Evolutionary conservation across 1,140 invertebrate species (phyloP).

Genomic region (Brachionus rubens): DNA sequence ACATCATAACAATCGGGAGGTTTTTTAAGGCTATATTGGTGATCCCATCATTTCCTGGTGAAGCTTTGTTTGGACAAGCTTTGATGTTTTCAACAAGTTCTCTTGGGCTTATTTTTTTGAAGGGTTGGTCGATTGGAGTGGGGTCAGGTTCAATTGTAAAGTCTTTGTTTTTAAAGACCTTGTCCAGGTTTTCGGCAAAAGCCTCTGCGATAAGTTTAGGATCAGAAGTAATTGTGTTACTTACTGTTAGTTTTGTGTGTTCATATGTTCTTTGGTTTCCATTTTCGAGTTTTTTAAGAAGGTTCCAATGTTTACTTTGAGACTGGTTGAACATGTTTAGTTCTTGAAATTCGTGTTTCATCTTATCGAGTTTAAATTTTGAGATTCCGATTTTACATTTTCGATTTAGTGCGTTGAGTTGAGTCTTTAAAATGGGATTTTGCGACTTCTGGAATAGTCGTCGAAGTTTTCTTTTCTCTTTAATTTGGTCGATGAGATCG

Average conservation of each 20-base stretch:
- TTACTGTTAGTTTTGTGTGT: too few species aligned
- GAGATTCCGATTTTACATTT: background rate
- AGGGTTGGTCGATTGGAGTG: background rate
- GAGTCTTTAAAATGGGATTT: background rate
- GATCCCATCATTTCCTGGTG: background rate
- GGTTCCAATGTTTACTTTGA: too few species aligned
- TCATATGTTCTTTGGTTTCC: too few species aligned
- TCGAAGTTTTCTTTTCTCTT: slow-evolving; percentile 1
- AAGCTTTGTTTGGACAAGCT: too few species aligned
- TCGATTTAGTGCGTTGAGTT: background rate
- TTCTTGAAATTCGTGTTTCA: too few species aligned
- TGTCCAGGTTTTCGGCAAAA: background rate
- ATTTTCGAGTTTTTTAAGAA: too few species aligned
- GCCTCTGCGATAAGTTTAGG: too few species aligned
- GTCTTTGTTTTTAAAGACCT: slow-evolving; percentile 5
- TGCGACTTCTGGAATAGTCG: background rate
- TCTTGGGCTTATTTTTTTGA: too few species aligned
- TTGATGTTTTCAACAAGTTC: too few species aligned
- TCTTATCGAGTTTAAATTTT: too few species aligned
- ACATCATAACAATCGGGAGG: background rate
- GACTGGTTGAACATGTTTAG: too few species aligned
- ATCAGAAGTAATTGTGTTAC: too few species aligned
- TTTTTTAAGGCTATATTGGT: background rate
- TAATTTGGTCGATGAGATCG: background rate
- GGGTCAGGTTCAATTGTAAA: background rate